Evolutionary conservation across 1,140 invertebrate species (phyloP).

Genomic region (Danaus melanippus): DNA sequence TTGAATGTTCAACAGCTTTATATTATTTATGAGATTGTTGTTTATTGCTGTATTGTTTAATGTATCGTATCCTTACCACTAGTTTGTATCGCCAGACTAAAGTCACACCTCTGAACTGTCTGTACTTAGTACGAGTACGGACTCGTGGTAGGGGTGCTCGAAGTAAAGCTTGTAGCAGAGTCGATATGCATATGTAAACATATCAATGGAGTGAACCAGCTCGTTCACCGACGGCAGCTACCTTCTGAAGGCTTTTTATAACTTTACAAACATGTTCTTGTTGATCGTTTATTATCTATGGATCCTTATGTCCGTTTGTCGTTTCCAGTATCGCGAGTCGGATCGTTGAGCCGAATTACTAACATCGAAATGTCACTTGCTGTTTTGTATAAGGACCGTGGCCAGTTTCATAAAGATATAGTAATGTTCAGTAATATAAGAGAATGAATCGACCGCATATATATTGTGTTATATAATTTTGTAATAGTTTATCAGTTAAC

Average conservation of each 20-base stretch:
- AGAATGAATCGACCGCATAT: slow-evolving; percentile 2
- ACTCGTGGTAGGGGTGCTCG: too few species aligned
- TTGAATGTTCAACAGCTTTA: slow-evolving; percentile 38
- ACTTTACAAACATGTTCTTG: too few species aligned
- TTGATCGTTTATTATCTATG: slow-evolving; percentile 31
- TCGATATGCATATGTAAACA: too few species aligned
- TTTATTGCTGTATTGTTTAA: too few species aligned
- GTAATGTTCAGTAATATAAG: neutral
- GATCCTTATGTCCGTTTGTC: slow-evolving; percentile 9
- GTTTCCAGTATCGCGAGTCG: slow-evolving; percentile 45
- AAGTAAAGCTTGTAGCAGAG: too few species aligned
- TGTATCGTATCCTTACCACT: too few species aligned
- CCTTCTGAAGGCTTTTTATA: too few species aligned
- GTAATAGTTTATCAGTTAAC: slow-evolving; percentile 20
- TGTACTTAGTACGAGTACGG: too few species aligned
- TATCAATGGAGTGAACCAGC: too few species aligned
- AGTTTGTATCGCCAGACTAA: too few species aligned
- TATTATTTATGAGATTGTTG: slow-evolving; percentile 9
- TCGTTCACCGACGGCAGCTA: too few species aligned
- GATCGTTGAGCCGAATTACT: slow-evolving; percentile 35
- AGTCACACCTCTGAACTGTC: too few species aligned
- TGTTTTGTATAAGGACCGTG: slow-evolving; percentile 30
- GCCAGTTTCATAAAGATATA: slow-evolving; percentile 23
- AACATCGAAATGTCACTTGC: slow-evolving; percentile 41
- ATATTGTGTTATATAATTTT: neutral